phyloP scores from a whole-genome alignment of 2,888 invertebrate genomes.

The Mythimna impura region DNA sequence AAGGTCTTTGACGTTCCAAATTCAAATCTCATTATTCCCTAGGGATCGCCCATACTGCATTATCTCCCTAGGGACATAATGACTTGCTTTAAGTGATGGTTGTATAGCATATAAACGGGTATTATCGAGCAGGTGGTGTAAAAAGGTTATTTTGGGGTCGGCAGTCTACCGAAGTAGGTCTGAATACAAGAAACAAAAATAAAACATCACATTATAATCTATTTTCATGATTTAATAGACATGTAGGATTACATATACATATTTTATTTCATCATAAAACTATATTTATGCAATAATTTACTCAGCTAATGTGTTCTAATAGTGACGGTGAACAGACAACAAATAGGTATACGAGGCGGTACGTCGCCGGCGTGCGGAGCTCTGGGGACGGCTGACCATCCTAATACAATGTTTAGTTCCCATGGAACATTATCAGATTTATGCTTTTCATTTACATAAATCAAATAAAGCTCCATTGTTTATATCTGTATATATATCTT shows the following conservation, averaged over 20 bases:
- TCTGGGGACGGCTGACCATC: slow-evolving; percentile 39
- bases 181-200: slow-evolving; percentile 57
- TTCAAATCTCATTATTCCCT: no score
- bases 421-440: slow-evolving; percentile 3
- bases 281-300: slow-evolving; percentile 89
- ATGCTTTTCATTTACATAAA: slow-evolving; percentile 17
- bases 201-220: slow-evolving; percentile 81
- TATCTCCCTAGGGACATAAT: no score
- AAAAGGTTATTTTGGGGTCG: no score
- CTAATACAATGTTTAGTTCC: slow-evolving; percentile 12
- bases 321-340: slow-evolving; percentile 88
- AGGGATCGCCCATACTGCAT: no score
- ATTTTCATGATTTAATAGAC: slow-evolving; percentile 91
- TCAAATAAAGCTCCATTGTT: slow-evolving; percentile 10
- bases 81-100: no score
- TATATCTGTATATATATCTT: slow-evolving; percentile 1
- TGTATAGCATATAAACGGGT: no score
- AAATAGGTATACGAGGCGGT: slow-evolving; percentile 67
- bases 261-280: slow-evolving; percentile 89
- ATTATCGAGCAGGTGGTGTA: no score
- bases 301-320: slow-evolving; percentile 87
- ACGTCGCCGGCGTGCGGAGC: slow-evolving; percentile 28
- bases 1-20: no score
- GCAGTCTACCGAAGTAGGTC: no score
- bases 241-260: slow-evolving; percentile 91